Base-by-base conservation (phyloP, 1,140 invertebrate species). In the Papilio helenus region DNA sequence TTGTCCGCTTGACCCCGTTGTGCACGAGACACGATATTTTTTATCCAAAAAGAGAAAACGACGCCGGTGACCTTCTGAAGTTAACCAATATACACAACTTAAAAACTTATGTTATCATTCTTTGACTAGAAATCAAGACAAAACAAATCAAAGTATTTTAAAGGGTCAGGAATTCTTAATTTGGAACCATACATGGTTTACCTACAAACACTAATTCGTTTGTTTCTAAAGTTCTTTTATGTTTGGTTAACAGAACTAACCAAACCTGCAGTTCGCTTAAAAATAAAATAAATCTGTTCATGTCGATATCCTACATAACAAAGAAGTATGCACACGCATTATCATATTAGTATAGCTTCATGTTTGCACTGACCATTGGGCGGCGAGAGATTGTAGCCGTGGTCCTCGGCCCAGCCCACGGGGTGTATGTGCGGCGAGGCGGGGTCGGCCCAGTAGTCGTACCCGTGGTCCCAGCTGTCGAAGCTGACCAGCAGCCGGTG, bases 371-470 rank as follows among this genome's bases (percentile, higher is more conserved):
- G 89, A 97, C 97, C 97, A 91, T 98, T 98, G 10, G 99, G 99
- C 20, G 98, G 97, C 29, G 98, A 98, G 7, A 99, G 94, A 74
- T 96, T 94, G 80, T 97, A 96, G 7, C 96, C 97, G 88, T 98
- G 97, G 72, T 98, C 96, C 85, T 97, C 96, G 89, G 98, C 99
- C 98, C 98, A 99, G 73, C 98, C 98, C 16, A 99, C 97, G 7
- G 98, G 98, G 95, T 99, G 98, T 78, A 99, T 98, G 88, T 98
- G 98, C 0, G 98, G 98, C 0, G 98, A 99, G 49, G 96, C 97
- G 0, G 97, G 96, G 88, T 98, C 97, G 71, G 97, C 96, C 98
- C 98, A 99, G 91, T 98, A 99, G 95, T 99, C 98, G 91, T 99
- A 99, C 83, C 97, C 96, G 88, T 98, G 97, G 88, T 98, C 97